Evolutionary conservation across 2,113 vertebrate genomes (phyloP).

Genomic region (Halichoeres trimaculatus): DNA sequence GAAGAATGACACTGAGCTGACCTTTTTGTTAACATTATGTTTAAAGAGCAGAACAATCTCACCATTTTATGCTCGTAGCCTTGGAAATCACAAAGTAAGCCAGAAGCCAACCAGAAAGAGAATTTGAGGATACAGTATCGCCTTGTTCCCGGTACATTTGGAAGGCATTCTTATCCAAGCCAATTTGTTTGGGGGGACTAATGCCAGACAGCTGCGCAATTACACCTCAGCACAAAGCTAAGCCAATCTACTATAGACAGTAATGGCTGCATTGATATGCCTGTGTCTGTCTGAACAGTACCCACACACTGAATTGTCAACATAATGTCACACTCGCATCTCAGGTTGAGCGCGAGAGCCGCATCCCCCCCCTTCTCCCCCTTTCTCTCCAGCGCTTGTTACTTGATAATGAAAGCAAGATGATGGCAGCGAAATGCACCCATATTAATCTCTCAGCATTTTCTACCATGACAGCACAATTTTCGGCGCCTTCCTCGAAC

Average conservation of each 20-base stretch:
- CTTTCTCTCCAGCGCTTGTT: constrained; percentile 51
- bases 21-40: no score
- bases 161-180: constrained; percentile 32
- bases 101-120: background rate
- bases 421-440: constrained; percentile 68
- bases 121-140: constrained; percentile 14
- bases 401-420: constrained; percentile 76
- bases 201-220: constrained; percentile 73
- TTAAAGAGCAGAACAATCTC: background rate
- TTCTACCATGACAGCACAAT: constrained; percentile 73
- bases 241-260: constrained; percentile 59
- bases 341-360: constrained; percentile 68
- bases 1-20: constrained; percentile 12
- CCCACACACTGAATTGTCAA: constrained; percentile 62
- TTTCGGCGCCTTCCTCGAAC: constrained; percentile 57
- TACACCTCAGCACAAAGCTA: constrained; percentile 73
- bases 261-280: constrained; percentile 65
- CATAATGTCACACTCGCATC: constrained; percentile 66
- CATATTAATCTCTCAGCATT: constrained; percentile 71
- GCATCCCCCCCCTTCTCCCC: constrained; percentile 4
- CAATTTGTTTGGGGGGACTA: constrained; percentile 58
- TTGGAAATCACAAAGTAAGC: background rate
- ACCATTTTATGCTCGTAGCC: background rate
- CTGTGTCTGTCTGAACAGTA: constrained; percentile 64
- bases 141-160: constrained; percentile 32